phyloP scores from a whole-genome alignment of 2,797 vertebrate species.

The Sebastolobus alascanus region DNA sequence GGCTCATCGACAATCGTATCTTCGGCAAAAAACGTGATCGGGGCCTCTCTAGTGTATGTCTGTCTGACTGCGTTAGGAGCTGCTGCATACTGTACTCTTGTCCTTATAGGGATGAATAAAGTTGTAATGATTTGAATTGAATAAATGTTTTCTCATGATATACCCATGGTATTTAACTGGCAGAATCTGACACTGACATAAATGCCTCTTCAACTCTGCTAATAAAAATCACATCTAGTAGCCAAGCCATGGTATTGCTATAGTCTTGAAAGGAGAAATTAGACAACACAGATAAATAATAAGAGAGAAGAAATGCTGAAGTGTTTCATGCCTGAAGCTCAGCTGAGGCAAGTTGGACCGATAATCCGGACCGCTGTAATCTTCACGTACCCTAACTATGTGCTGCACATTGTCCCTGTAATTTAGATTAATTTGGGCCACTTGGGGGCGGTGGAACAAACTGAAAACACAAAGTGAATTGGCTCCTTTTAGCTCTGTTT shows the following conservation, averaged over 20 bases:
- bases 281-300: neutral
- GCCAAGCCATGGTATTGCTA: neutral
- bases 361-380: neutral
- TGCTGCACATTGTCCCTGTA: neutral
- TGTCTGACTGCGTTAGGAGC: neutral
- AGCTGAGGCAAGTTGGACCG: neutral
- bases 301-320: neutral
- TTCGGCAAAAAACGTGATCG: too few relatives aligned
- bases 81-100: neutral
- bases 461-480: neutral
- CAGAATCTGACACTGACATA: neutral
- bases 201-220: neutral
- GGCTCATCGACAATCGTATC: too few relatives aligned
- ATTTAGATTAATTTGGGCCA: neutral
- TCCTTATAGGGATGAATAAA: neutral
- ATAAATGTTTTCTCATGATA: neutral
- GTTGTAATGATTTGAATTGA: neutral
- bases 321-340: neutral
- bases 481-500: conserved; percentile 15
- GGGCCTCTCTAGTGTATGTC: too few relatives aligned
- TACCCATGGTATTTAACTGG: neutral
- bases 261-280: neutral
- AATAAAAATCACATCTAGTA: neutral
- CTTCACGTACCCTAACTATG: neutral
- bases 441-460: neutral